Conservation (phyloP, 1,140 invertebrate genomes). For the Meloidogyne floridensis region DNA sequence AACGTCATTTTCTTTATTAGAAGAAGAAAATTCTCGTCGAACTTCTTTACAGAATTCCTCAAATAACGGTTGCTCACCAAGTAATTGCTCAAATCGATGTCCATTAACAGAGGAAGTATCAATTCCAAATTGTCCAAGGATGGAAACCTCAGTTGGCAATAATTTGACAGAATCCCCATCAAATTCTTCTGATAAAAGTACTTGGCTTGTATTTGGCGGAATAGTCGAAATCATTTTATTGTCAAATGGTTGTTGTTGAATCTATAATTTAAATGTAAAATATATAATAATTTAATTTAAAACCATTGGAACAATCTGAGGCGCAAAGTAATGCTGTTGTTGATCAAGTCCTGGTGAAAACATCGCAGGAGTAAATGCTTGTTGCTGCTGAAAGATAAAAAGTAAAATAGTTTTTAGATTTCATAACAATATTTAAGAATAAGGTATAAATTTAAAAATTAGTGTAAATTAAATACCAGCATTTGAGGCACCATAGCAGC, state of each 20-base stretch:
- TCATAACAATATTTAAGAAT: not conserved
- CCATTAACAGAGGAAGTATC: constrained; percentile 25
- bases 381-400: not conserved
- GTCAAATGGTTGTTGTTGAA: not conserved
- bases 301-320: not conserved
- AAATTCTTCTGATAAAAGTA: constrained; percentile 20
- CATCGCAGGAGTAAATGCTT: not conserved
- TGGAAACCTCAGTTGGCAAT: constrained; percentile 4
- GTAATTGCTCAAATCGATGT: constrained; percentile 11
- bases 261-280: not conserved
- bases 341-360: constrained; percentile 1
- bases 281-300: too few species aligned
- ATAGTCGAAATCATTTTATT: not conserved
- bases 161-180: constrained; percentile 17
- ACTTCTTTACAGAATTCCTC: constrained; percentile 19
- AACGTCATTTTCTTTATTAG: not conserved
- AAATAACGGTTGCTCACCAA: constrained; percentile 9
- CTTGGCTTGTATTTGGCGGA: constrained; percentile 1
- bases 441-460: not conserved
- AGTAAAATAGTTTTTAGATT: too few species aligned
- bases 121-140: constrained; percentile 31
- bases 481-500: not conserved
- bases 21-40: constrained; percentile 15
- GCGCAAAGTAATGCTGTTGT: not conserved
- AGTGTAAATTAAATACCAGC: not conserved